Percentiles rank a stretch among this genome's conserved stretches.
These are phyloP conservation scores for Drosophila infuscata DNA, from an alignment of 2,888 invertebrate species.

Conservation along the genomic window DNA sequence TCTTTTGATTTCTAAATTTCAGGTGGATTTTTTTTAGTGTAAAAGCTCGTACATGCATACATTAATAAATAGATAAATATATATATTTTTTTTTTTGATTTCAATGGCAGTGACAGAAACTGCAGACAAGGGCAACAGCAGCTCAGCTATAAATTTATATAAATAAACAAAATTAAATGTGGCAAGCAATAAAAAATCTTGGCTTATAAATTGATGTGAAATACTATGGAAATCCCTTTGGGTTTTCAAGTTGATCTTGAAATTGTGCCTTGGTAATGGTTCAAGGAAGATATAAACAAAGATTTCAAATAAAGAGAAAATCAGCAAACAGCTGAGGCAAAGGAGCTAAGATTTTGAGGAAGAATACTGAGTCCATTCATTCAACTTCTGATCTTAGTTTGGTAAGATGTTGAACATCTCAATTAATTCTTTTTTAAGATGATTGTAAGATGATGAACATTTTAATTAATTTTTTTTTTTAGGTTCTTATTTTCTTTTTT, in stretches of 20 bases:
- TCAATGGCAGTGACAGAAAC: conserved; percentile 66
- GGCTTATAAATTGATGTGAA: conserved; percentile 33
- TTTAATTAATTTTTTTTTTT: background rate
- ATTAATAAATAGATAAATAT: conserved; percentile 35
- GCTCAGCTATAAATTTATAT: conserved; percentile 30
- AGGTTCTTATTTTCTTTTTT: no score
- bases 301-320: background rate
- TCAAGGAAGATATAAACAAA: conserved; percentile 18
- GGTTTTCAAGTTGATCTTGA: background rate
- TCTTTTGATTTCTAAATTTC: background rate
- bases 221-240: conserved; percentile 6
- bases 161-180: conserved; percentile 40
- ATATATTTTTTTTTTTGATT: conserved; percentile 43
- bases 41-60: background rate
- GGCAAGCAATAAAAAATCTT: conserved; percentile 36
- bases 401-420: no score
- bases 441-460: no score
- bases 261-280: background rate
- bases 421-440: no score
- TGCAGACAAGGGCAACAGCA: conserved; percentile 65
- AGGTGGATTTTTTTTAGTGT: background rate
- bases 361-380: background rate
- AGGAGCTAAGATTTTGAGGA: background rate
- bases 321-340: background rate
- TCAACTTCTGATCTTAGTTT: background rate